A percentile compares a stretch with the other conserved stretches of the same genome.
These are phyloP conservation scores for Myotis findleyi DNA, from an alignment of 2,797 vertebrate genomes.

Conservation along the genomic window DNA sequence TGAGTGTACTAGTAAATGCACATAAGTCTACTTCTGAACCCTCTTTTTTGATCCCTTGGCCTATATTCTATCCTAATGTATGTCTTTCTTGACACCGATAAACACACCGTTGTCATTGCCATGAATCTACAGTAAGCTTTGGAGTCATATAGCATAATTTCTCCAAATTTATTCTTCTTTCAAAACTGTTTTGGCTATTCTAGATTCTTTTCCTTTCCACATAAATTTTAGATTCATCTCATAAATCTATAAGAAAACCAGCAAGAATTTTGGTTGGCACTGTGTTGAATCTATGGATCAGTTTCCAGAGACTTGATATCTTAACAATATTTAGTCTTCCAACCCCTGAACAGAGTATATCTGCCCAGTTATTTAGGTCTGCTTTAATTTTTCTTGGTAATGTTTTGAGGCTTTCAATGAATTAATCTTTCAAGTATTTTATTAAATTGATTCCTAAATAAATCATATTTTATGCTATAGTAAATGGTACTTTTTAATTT, in stretches of 20 bases:
- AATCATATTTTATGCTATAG: not conserved
- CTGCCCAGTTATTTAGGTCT: not conserved
- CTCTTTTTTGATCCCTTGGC: not conserved
- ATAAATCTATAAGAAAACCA: not conserved
- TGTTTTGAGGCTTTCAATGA: not conserved
- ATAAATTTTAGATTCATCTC: conserved; percentile 16
- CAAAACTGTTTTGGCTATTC: not conserved
- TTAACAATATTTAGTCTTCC: not conserved
- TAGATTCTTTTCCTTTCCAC: not conserved
- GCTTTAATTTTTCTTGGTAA: not conserved
- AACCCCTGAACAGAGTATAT: not conserved
- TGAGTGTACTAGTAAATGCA: not conserved
- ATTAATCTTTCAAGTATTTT: not conserved
- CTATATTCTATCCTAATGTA: not conserved
- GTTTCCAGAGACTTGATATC: not conserved
- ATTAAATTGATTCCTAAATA: not conserved
- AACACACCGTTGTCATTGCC: not conserved
- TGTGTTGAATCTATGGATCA: not conserved
- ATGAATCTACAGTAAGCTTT: not conserved
- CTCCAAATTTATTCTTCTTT: not conserved
- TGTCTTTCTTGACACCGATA: not conserved
- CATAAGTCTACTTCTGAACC: not conserved
- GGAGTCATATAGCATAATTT: not conserved
- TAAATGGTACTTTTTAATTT: not conserved
- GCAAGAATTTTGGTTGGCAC: not conserved